Conservation (phyloP, 1,140 invertebrate genomes). For the Luehdorfia chinensis region DNA sequence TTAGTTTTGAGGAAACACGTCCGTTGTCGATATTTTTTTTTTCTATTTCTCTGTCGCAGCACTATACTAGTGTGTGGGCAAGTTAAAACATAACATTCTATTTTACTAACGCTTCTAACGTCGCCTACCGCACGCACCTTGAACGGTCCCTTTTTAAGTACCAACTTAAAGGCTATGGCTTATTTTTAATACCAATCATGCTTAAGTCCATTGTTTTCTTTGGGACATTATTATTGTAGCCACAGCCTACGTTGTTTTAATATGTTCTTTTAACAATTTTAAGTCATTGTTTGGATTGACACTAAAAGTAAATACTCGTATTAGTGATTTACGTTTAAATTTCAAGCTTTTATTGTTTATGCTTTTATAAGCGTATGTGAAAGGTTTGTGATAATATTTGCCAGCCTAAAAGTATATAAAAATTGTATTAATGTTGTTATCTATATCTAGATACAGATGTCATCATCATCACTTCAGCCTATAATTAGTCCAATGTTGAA, state of each 20-base stretch:
- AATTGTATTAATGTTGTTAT: too few species aligned
- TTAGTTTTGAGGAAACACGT: too few species aligned
- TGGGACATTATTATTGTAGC: constrained; percentile 52
- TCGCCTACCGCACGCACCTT: constrained; percentile 55
- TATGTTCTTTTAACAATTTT: constrained; percentile 41
- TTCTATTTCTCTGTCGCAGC: constrained; percentile 43
- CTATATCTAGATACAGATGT: too few species aligned
- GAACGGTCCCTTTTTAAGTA: constrained; percentile 55
- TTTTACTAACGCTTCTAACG: constrained; percentile 44
- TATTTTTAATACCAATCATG: constrained; percentile 51
- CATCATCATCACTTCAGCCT: too few species aligned
- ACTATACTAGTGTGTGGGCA: constrained; percentile 54
- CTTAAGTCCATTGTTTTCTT: constrained; percentile 59
- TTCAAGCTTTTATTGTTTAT: too few species aligned
- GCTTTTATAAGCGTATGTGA: too few species aligned
- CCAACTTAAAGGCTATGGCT: constrained; percentile 44
- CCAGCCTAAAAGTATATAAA: too few species aligned
- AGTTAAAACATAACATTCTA: constrained; percentile 48
- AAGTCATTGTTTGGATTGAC: too few species aligned
- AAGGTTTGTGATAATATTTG: too few species aligned
- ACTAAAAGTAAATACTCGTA: too few species aligned
- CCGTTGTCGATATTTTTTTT: constrained; percentile 22
- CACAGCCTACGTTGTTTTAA: constrained; percentile 43
- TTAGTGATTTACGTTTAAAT: too few species aligned
- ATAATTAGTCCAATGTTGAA: too few species aligned